Evolutionary conservation across 1,140 invertebrate genomes (phyloP), one percentile per base, ranked within the genome.

Genomic region (Habropoda laboriosa): DNA sequence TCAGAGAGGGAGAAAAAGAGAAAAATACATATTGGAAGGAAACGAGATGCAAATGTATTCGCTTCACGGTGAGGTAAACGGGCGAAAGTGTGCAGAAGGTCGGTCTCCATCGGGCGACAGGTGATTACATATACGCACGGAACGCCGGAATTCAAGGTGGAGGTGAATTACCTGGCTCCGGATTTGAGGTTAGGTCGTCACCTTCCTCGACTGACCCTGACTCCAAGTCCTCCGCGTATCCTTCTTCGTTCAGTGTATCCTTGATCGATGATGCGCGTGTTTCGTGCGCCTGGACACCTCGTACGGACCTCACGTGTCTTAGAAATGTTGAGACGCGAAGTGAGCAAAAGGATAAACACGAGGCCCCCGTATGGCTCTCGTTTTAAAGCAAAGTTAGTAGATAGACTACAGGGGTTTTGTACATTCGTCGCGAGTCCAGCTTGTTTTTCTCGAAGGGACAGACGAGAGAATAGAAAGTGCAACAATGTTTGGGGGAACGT

Each of bases 141-240:
- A 55, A 82, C 79, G 63, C 61, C 73, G 81, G 79, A 84, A 87
- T 84, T 89, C 88, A 89, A 89, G 83, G 87, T 88, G 81, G 86
- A 89, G 86, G 90, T 89, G 89, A 91, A 90, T 90, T 91, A 91
- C 90, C 85, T 81, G 86, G 66, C 72, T 61, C 79, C 83, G 85
- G 86, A 87, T 89, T 90, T 88, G 87, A 86, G 86, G 86, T 84
- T 86, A 84, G 85, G 80, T 86, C 79, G 83, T 53, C 81, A 88
- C 81, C 81, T 87, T 77, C 45, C 60, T 45, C 53, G 60, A 45
- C n/a, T 74, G 87, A 81, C 87, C 86, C 81, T 88, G 86, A 83
- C 85, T 87, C 77, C 76, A 78, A 61, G 75, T 60, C 77, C 74
- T 45, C 55, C 57, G 45, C 53, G 35, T 68, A 64, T 58, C 61